phyloP scores from a whole-genome alignment of 2,888 invertebrate genomes.

The Eupithecia exiguata region DNA sequence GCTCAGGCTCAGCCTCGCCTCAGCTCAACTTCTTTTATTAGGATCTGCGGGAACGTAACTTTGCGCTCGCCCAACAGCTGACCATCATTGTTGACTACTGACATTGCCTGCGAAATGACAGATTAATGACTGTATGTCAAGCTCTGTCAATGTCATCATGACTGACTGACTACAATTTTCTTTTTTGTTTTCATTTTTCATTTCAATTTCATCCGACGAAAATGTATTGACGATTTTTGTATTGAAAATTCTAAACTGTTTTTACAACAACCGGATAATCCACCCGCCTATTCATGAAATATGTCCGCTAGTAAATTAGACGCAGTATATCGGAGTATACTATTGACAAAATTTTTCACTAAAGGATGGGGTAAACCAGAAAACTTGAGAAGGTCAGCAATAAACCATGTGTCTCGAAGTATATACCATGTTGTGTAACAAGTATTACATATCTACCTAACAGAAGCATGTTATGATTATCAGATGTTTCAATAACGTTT shows the following conservation, averaged over 20 bases:
- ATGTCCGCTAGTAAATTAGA: constrained; percentile 88
- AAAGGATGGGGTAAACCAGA: constrained; percentile 99
- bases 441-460: constrained; percentile 20
- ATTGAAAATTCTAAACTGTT: constrained; percentile 27
- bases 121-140: constrained; percentile 7
- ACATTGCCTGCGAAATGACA: constrained; percentile 5
- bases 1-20: too few species aligned
- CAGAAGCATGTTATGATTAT: constrained; percentile 9
- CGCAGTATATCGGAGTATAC: constrained; percentile 92
- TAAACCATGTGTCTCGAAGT: constrained; percentile 21
- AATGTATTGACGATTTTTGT: constrained; percentile 57
- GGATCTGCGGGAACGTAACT: too few species aligned
- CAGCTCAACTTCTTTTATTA: too few species aligned
- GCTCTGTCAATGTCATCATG: not conserved
- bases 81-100: constrained; percentile 37
- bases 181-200: constrained; percentile 30
- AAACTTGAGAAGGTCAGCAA: constrained; percentile 89
- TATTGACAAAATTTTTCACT: constrained; percentile 95
- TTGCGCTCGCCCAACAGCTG: constrained; percentile 43
- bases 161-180: constrained; percentile 5
- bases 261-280: constrained; percentile 18
- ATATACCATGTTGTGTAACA: constrained; percentile 49
- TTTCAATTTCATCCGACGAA: constrained; percentile 46
- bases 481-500: constrained; percentile 49
- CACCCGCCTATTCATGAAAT: constrained; percentile 53